phyloP scores from a whole-genome alignment of 2,113 vertebrate genomes.

The Chrysemys picta region DNA sequence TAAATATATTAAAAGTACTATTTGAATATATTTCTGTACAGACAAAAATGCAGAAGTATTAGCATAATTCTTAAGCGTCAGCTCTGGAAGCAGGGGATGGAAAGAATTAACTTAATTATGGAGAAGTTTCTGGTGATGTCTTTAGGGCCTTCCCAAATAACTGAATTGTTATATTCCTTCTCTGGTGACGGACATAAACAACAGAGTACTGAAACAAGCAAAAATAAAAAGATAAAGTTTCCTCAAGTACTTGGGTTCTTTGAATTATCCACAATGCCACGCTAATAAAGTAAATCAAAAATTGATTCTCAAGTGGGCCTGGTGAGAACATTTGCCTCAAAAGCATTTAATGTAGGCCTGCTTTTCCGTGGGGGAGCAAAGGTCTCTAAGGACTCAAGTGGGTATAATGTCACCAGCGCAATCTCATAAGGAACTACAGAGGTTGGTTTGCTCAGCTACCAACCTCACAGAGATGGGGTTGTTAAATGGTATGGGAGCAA shows the following conservation, averaged over 20 bases:
- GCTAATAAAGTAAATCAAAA: slow-evolving; percentile 24
- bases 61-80: neutral
- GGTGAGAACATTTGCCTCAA: slow-evolving; percentile 1
- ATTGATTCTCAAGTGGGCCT: neutral
- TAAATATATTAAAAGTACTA: neutral
- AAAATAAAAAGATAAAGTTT: neutral
- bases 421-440: neutral
- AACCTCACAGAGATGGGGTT: neutral
- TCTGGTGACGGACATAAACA: neutral
- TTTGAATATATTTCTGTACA: neutral
- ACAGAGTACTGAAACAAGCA: slow-evolving; percentile 8
- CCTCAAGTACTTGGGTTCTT: neutral
- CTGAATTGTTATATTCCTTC: neutral
- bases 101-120: neutral
- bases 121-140: neutral
- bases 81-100: slow-evolving; percentile 6
- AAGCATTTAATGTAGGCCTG: neutral
- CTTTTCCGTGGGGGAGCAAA: neutral
- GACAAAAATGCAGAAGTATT: neutral
- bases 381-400: neutral
- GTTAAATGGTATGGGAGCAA: neutral
- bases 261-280: neutral
- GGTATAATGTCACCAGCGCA: neutral
- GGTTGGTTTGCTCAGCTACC: neutral
- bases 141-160: neutral